Evolutionary conservation across 2,888 invertebrate genomes (phyloP).

Genomic region (Loripinus fragilis): DNA sequence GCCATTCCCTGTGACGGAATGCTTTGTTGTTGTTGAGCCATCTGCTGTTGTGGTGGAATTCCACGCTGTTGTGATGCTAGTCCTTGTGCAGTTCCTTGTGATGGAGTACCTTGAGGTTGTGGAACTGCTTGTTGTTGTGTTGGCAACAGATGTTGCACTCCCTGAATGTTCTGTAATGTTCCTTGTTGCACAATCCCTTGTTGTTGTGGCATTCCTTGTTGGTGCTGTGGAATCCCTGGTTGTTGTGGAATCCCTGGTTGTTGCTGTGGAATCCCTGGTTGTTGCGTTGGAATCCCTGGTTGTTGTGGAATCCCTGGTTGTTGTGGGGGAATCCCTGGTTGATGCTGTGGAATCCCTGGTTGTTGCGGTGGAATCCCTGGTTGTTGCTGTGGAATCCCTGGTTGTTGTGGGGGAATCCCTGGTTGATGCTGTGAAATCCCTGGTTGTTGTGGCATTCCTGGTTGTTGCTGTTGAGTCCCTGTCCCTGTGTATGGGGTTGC

Average conservation of each 20-base stretch:
- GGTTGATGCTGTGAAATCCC: not conserved
- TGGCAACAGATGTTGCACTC: not conserved
- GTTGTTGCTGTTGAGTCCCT: constrained; percentile 13
- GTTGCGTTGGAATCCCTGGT: constrained; percentile 29
- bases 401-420: not conserved
- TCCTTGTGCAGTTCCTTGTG: no score
- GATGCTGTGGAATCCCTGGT: constrained; percentile 5
- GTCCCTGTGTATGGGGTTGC: not conserved
- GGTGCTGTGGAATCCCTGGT: constrained; percentile 8
- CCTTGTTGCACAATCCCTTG: not conserved
- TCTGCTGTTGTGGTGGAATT: constrained; percentile 9
- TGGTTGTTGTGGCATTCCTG: constrained; percentile 22
- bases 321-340: not conserved
- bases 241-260: constrained; percentile 12
- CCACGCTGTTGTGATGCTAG: constrained; percentile 7
- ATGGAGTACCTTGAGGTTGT: no score
- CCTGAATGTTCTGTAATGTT: not conserved
- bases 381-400: not conserved
- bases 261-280: not conserved
- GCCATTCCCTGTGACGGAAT: not conserved
- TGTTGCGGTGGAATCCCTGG: not conserved
- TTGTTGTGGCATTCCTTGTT: not conserved
- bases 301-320: constrained; percentile 8
- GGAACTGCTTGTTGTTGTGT: not conserved
- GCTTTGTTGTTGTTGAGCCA: not conserved